Evolutionary conservation across 2,113 vertebrate species (phyloP).

Genomic region (Spilogale gracilis): DNA sequence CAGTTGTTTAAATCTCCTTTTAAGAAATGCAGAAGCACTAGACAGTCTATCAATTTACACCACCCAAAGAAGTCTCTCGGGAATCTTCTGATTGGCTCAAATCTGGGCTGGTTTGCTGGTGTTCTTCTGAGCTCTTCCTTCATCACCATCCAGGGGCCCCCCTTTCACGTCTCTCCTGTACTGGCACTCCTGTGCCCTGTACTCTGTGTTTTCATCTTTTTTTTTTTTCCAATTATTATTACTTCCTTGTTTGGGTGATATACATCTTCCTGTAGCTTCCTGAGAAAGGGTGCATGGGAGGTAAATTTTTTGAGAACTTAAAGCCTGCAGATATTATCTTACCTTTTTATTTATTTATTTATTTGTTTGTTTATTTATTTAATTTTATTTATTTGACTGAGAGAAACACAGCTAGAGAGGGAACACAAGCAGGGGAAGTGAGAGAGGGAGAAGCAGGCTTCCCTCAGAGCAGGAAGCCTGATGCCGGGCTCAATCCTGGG

Average conservation of each 20-base stretch:
- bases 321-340: not conserved
- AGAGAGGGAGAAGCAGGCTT: too few relatives aligned
- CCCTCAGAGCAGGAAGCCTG: too few relatives aligned
- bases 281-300: conserved; percentile 57
- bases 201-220: not conserved
- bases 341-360: not conserved
- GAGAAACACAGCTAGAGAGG: too few relatives aligned
- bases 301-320: conserved; percentile 30
- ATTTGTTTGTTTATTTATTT: too few relatives aligned
- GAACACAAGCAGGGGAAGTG: too few relatives aligned
- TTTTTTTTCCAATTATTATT: not conserved
- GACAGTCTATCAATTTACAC: conserved; percentile 12
- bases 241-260: not conserved
- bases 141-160: not conserved
- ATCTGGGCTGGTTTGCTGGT: not conserved
- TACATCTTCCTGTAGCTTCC: conserved; percentile 38
- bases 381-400: too few relatives aligned
- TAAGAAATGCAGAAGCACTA: conserved; percentile 24
- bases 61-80: not conserved
- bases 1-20: conserved; percentile 39
- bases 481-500: too few relatives aligned
- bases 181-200: not conserved
- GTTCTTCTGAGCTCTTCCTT: not conserved
- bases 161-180: not conserved
- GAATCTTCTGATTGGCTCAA: conserved; percentile 45